Conservation (phyloP, 2,113 vertebrate genomes). For the Nycticebus coucang region DNA sequence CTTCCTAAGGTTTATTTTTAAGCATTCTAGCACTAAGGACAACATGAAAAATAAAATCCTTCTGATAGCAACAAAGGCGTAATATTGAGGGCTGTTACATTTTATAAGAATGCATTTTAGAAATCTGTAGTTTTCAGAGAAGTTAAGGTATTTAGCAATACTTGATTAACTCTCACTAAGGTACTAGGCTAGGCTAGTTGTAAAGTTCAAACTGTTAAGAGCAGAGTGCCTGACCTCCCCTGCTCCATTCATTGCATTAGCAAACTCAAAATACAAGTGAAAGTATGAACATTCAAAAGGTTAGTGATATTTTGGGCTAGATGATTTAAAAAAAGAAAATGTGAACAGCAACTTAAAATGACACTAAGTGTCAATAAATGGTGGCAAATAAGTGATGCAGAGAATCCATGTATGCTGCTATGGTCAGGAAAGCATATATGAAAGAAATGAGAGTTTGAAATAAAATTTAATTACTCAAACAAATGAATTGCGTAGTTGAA, state of each 20-base stretch:
- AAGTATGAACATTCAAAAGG: not conserved
- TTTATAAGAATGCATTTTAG: not conserved
- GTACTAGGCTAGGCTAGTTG: not conserved
- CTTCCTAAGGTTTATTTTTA: conserved; percentile 39
- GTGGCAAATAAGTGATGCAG: not conserved
- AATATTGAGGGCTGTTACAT: conserved; percentile 27
- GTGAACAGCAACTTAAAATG: not conserved
- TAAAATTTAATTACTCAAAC: not conserved
- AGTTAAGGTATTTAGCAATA: not conserved
- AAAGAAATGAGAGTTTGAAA: not conserved
- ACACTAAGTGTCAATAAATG: not conserved
- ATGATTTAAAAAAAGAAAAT: not conserved
- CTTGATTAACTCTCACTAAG: not conserved
- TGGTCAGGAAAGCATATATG: not conserved
- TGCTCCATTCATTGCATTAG: not conserved
- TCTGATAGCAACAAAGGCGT: not conserved
- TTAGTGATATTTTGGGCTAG: not conserved
- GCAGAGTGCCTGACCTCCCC: not conserved
- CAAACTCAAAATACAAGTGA: not conserved
- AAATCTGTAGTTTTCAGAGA: conserved; percentile 14
- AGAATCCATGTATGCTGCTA: not conserved
- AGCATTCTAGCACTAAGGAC: conserved; percentile 32
- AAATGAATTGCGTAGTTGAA: not conserved
- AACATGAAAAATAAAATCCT: conserved; percentile 40
- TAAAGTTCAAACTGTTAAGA: not conserved